Percentiles rank a stretch among this genome's conserved stretches.
These are phyloP conservation scores for Archips crataeganus DNA, from an alignment of 2,888 invertebrate genomes.

Conservation along the genomic window DNA sequence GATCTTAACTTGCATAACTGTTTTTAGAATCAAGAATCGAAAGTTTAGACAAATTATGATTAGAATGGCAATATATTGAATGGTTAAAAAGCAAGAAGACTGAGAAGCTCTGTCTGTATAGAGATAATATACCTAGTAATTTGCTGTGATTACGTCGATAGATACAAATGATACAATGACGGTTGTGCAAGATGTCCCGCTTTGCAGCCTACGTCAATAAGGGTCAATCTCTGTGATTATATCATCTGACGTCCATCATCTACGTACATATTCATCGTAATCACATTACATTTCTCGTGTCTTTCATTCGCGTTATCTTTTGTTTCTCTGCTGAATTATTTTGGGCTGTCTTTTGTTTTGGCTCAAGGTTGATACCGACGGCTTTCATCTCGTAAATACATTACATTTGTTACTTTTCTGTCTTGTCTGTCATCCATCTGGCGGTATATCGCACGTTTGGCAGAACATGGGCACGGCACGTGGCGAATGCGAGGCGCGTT, in stretches of 20 bases:
- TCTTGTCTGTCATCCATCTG: constrained; percentile 47
- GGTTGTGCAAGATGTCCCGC: constrained; percentile 16
- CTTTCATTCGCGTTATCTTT: not conserved
- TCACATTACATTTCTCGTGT: constrained; percentile 4
- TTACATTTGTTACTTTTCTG: constrained; percentile 25
- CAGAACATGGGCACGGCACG: constrained; percentile 62
- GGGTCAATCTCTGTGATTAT: constrained; percentile 36
- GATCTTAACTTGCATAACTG: not conserved
- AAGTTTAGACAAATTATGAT: not conserved
- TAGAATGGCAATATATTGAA: not conserved
- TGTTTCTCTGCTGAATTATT: constrained; percentile 5
- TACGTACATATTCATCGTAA: constrained; percentile 1
- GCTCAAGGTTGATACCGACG: not conserved
- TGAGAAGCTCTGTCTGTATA: not conserved
- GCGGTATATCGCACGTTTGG: constrained; percentile 58
- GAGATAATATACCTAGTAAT: constrained; percentile 1
- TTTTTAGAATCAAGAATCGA: no score
- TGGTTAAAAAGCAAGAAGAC: not conserved
- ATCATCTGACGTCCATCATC: constrained; percentile 17
- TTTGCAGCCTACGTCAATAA: constrained; percentile 24
- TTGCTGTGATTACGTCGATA: constrained; percentile 33
- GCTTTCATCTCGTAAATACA: constrained; percentile 14
- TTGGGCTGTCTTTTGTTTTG: not conserved
- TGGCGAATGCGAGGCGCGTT: constrained; percentile 65
- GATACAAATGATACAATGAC: constrained; percentile 24